Evolutionary conservation across 1,140 invertebrate genomes (phyloP), one percentile per base, ranked within the genome.

Genomic region (Sminthurides bifidus): DNA sequence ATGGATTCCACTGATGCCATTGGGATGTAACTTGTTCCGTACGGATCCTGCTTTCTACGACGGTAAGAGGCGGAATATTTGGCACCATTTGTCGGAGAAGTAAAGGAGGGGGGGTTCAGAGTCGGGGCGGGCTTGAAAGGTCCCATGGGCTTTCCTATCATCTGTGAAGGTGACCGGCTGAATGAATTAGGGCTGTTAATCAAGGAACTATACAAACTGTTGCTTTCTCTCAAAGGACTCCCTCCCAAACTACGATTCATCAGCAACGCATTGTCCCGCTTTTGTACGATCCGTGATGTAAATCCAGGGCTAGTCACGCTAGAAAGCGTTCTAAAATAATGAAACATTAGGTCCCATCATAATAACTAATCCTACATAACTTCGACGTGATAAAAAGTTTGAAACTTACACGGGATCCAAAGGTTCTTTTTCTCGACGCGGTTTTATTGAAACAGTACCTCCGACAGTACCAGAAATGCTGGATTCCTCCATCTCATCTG

Each of bases 281-380:
- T 40, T 44, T 53, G 52, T 5, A 61, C 56, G 1, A 60, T 17
- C 17, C 63, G 2, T 12, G 26, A 45, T 8, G 59, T 51, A 31
- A 65, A 61, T 52, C 63, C 63, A 23, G 63, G 63, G 41, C 63
- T 65, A 12, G 59, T 65, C 29, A 65, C 56, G 21, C 23, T 46
- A 26, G 63, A 65, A 59, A 56, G 61, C 30, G 54, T 56, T 3
- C 63, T 65, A 33, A 6, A 33, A 48, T 15, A 55, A 38, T 29
- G 24, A 44, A 57, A 27, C 19, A 52, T 31, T 50, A n/a, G n/a
- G n/a, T n/a, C n/a, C n/a, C n/a, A n/a, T n/a, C n/a, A 8, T 43
- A 21, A 14, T 10, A 15, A 14, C 17, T 43, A n/a, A 43, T 8
- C 17, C 12, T 43, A 17, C 40, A 43, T 21, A 8, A 43, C 44